Conservation (phyloP, 2,113 vertebrate genomes). For the Pituophis catenifer region DNA sequence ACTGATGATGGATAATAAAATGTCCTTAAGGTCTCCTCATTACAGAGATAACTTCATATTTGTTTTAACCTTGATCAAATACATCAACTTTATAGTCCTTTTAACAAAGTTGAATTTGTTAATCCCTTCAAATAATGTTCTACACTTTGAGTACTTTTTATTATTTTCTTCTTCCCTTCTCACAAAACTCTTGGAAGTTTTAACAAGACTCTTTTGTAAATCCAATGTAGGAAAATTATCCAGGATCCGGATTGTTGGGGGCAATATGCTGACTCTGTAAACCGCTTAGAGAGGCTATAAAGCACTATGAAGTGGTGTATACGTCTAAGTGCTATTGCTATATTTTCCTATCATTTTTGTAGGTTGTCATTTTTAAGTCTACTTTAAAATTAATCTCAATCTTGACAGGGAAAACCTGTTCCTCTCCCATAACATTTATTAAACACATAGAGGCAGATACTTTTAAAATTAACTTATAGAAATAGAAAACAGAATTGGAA, state of each 20-base stretch:
- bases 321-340: neutral
- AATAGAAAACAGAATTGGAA: no score
- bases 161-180: neutral
- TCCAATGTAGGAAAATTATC: neutral
- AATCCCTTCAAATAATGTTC: neutral
- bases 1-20: neutral
- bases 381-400: neutral
- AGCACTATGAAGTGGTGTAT: neutral
- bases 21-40: neutral
- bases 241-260: neutral
- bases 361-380: neutral
- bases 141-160: neutral
- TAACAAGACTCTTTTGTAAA: neutral
- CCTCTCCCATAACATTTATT: neutral
- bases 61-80: neutral
- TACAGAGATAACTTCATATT: neutral
- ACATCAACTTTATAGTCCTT: neutral
- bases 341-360: neutral
- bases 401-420: neutral
- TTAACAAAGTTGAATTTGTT: neutral
- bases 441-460: neutral
- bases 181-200: neutral
- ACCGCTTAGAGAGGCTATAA: neutral
- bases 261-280: neutral
- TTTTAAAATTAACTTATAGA: neutral